Conservation (phyloP, 2,888 invertebrate species). For the Julus scandinavius region DNA sequence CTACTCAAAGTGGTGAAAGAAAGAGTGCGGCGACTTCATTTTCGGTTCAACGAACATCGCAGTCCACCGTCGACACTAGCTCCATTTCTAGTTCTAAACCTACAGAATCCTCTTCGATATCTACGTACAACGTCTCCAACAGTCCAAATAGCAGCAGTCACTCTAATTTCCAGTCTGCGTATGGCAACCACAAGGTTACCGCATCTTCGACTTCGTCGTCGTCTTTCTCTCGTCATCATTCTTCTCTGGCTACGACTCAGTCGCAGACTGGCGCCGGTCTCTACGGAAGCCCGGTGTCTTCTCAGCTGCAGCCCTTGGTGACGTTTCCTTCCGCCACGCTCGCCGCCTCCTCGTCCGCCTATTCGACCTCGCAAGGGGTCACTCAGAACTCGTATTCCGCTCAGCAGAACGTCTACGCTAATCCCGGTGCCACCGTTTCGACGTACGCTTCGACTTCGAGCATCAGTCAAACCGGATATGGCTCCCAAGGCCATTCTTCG, state of each 20-base stretch:
- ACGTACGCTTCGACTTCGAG: constrained; percentile 39
- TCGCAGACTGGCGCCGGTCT: constrained; percentile 7
- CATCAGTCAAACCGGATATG: constrained; percentile 50
- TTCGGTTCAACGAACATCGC: background rate
- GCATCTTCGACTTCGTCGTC: constrained; percentile 42
- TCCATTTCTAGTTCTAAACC: background rate
- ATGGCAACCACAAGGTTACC: constrained; percentile 47
- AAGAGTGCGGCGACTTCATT: background rate
- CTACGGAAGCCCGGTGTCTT: background rate
- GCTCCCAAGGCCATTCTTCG: constrained; percentile 30
- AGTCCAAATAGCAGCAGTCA: constrained; percentile 23
- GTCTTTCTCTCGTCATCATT: constrained; percentile 50
- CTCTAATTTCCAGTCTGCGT: constrained; percentile 47
- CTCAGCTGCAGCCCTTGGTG: constrained; percentile 39
- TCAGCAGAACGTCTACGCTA: constrained; percentile 28
- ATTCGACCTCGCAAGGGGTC: background rate
- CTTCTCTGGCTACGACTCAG: background rate
- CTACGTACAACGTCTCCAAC: constrained; percentile 24
- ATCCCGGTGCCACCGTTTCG: constrained; percentile 43
- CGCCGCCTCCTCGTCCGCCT: background rate
- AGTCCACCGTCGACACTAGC: constrained; percentile 2
- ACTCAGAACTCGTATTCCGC: background rate
- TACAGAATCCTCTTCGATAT: constrained; percentile 24
- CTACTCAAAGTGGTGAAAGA: background rate
- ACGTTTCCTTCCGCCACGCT: constrained; percentile 33